Evolutionary conservation across 2,888 invertebrate species (phyloP), one percentile per base, ranked within the genome.

Genomic region (Yponomeuta plumbellus): DNA sequence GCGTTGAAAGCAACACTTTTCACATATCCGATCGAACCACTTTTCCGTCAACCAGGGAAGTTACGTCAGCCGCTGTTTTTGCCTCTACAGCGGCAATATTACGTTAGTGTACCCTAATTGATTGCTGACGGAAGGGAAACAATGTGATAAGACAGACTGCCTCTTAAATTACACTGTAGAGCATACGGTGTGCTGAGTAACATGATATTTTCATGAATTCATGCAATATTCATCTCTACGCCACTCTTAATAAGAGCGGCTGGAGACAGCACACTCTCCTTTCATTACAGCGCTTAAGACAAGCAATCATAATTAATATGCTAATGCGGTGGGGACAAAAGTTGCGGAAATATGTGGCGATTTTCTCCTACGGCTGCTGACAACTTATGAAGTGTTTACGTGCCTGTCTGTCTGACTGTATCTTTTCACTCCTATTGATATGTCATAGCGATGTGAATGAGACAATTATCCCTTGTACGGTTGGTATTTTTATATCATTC

Each of bases 41-140:
- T 58, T 58, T 58, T 22, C 58, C 58, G 58, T 21, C 58, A 13
- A 0, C 44, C 21, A 21, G 21, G 58, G 22, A 58, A 58, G 22
- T 22, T 58, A 22, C 58, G 58, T 58, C 58, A 58, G 5, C 22
- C 20, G 2, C 20, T 22, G 21, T 58, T 21, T 58, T 58, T 58
- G 58, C 58, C 20, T 52, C 44, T 22, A 58, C 21, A 6, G 34
- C 34, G 11, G 20, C 21, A 58, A 58, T 58, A 58, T 58, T 58
- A 58, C 58, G 22, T 58, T 21, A 11, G 11, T 20, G n/a, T 10
- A 22, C 11, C 20, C 58, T 58, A 58, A 58, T 58, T 58, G 58
- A 58, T 21, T 58, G 58, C 58, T 58, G 58, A 21, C 58, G 58
- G 58, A 58, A 58, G 58, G 56, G 22, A 58, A 58, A 58, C 58